Conservation (phyloP, 2,888 invertebrate species). For the Copidosoma aretas region DNA sequence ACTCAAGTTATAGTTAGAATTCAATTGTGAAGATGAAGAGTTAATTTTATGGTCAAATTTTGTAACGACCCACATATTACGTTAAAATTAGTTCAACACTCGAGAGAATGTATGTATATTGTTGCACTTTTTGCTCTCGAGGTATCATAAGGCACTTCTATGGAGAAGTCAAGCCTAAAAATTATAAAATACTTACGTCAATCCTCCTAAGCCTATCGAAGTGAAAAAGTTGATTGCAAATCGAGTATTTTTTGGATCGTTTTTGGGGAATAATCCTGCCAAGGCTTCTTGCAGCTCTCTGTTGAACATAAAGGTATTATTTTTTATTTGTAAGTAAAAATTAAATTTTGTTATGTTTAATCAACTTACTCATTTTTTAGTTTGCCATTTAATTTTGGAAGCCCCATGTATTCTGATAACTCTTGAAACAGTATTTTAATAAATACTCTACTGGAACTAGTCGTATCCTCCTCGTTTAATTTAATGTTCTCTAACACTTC, state of each 20-base stretch:
- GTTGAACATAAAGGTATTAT: slow-evolving; percentile 55
- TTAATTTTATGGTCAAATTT: too few relatives aligned
- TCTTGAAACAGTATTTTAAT: slow-evolving; percentile 98
- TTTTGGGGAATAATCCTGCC: slow-evolving; percentile 91
- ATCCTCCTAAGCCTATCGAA: slow-evolving; percentile 79
- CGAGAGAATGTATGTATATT: too few relatives aligned
- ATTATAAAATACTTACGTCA: slow-evolving; percentile 73
- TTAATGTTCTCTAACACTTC: slow-evolving; percentile 87
- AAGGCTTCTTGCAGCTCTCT: slow-evolving; percentile 87
- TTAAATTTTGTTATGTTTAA: background rate
- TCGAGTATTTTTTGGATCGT: slow-evolving; percentile 94
- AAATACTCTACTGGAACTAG: slow-evolving; percentile 95
- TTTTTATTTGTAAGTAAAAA: background rate
- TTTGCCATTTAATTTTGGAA: slow-evolving; percentile 87
- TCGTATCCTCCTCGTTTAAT: slow-evolving; percentile 96
- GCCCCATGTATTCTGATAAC: slow-evolving; percentile 93
- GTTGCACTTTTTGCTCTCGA: too few relatives aligned
- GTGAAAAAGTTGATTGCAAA: slow-evolving; percentile 79
- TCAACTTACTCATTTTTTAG: slow-evolving; percentile 85
- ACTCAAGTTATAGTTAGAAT: too few relatives aligned
- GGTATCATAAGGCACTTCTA: too few relatives aligned
- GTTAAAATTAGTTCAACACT: too few relatives aligned
- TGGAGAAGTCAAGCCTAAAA: too few relatives aligned
- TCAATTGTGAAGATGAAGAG: too few relatives aligned
- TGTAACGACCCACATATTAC: too few relatives aligned